Evolutionary conservation across 2,797 vertebrate genomes (phyloP).

Genomic region (Macropodus opercularis): DNA sequence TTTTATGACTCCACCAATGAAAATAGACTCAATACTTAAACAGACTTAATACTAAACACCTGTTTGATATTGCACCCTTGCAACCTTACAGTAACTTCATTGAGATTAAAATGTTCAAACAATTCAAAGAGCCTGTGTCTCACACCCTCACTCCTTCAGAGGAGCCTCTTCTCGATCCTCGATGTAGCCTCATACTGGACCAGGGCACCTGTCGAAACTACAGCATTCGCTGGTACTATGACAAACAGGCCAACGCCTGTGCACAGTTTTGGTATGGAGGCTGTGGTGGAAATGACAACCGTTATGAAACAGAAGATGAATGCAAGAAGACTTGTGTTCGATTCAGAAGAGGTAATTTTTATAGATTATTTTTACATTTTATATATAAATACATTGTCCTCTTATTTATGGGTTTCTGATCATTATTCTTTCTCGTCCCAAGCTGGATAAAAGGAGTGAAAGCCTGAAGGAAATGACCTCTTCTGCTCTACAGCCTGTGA

Average conservation of each 20-base stretch:
- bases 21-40: too few relatives aligned
- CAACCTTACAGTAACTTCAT: not conserved
- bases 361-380: not conserved
- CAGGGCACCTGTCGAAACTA: slow-evolving; percentile 86
- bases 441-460: slow-evolving; percentile 61
- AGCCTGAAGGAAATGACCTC: slow-evolving; percentile 12
- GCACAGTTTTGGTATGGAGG: slow-evolving; percentile 92
- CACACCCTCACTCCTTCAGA: slow-evolving; percentile 56
- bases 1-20: not conserved
- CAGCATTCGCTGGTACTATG: slow-evolving; percentile 87
- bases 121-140: slow-evolving; percentile 11
- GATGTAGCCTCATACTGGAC: slow-evolving; percentile 79
- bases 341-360: slow-evolving; percentile 71
- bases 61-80: not conserved
- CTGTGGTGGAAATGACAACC: slow-evolving; percentile 87
- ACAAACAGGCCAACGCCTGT: slow-evolving; percentile 88
- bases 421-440: slow-evolving; percentile 19
- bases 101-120: not conserved
- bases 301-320: slow-evolving; percentile 85
- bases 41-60: not conserved
- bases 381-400: not conserved
- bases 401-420: slow-evolving; percentile 11
- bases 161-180: slow-evolving; percentile 57
- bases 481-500: slow-evolving; percentile 8
- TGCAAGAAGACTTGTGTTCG: slow-evolving; percentile 84